Conservation (phyloP, 2,113 vertebrate genomes). For the Brienomyrus brachyistius region DNA sequence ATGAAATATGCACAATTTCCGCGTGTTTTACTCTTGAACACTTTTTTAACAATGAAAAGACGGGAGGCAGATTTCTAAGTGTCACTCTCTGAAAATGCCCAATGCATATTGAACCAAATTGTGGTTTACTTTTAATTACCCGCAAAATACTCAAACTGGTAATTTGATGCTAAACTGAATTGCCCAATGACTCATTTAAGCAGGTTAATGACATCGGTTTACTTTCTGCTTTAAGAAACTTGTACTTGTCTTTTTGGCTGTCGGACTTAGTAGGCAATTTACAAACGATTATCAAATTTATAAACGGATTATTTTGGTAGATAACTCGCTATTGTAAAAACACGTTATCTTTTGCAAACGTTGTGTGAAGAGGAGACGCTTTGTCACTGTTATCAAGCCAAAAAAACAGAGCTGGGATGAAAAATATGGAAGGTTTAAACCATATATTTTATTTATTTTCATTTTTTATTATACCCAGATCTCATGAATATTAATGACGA, state of each 20-base stretch:
- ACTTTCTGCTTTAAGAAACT: background rate
- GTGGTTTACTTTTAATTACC: background rate
- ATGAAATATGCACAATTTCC: background rate
- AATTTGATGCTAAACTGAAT: background rate
- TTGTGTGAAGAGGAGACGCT: background rate
- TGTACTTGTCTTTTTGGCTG: background rate
- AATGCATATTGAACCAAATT: background rate
- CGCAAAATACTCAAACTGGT: background rate
- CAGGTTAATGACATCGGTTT: background rate
- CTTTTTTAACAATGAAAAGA: background rate
- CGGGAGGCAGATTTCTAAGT: background rate
- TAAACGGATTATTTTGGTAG: background rate
- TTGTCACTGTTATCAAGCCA: background rate
- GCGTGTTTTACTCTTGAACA: background rate
- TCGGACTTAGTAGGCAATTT: background rate
- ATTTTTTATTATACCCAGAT: slow-evolving; percentile 49
- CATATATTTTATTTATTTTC: slow-evolving; percentile 44
- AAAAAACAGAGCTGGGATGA: slow-evolving; percentile 20
- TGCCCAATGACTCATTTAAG: slow-evolving; percentile 1
- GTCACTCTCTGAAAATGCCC: background rate
- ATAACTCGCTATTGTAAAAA: background rate
- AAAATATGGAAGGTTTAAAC: slow-evolving; percentile 40
- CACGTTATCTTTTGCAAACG: background rate
- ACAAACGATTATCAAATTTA: background rate
- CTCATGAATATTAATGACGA: slow-evolving; percentile 70